Base-by-base conservation (phyloP, 2,888 invertebrate genomes). In the Troglohyphantes excavatus region DNA sequence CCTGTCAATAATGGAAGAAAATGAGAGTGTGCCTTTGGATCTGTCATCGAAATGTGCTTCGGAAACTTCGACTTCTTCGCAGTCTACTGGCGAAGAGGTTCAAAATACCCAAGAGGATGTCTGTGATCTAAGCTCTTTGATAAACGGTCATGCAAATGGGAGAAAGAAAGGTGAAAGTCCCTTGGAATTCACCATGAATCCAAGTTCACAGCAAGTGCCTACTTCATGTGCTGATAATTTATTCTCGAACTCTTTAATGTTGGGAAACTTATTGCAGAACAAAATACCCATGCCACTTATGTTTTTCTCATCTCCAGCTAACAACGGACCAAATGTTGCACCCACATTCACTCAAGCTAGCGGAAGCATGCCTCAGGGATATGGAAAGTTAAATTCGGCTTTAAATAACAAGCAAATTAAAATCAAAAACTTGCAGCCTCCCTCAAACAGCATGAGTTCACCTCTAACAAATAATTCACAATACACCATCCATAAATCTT, bases 1-100 rank as follows among this genome's bases (percentile, higher is more conserved):
- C 63, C 72, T 91, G 17, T 90, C 90, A 23, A 75, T 91, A 29
- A 68, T 91, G 67, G 91, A 90, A 70, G 87, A 87, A 75, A 79
- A 87, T 75, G 82, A 91, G 23, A 61, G 82, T 43, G 26, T 70
- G n/a, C 91, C 91, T 19, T 72, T 91, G 29, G 91, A 91, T 67
- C 81, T 91, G 21, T 91, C 91, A 59, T 76, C 88, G 6, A 89
- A 82, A 75, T 72, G 46, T 26, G 65, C 5, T n/a, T 33, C 76
- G 29, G 78, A 39, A 65, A 65, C n/a, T 11, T n/a, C 78, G 17
- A 13, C 59, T 27, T 26, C n/a, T 61, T 19, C 23, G 3, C 7
- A 19, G 6, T 73, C 33, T 26, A 61, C 63, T 9, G 19, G 43
- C 21, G 73, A 73, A 21, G 67, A 85, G 3, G 17, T 43, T 59